Evolutionary conservation across 2,797 vertebrate species (phyloP).

Genomic region (Gymnocypris eckloni): DNA sequence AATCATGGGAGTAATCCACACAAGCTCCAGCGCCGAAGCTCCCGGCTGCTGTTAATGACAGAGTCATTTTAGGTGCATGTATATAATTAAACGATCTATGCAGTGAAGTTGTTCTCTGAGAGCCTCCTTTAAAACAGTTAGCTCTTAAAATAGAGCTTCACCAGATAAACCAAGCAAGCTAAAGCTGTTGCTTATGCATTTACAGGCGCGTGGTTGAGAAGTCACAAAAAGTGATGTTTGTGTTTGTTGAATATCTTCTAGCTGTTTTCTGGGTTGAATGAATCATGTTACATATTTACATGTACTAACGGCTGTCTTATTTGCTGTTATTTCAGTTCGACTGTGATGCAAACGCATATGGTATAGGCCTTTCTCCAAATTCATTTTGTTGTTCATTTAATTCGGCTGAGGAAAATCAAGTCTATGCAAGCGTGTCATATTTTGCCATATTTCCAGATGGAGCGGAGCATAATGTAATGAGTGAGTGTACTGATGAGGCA

Average conservation of each 20-base stretch:
- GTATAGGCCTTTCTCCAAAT: constrained; percentile 12
- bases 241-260: neutral
- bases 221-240: neutral
- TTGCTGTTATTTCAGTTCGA: neutral
- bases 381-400: neutral
- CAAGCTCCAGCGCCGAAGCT: neutral
- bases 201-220: neutral
- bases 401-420: constrained; percentile 16
- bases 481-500: constrained; percentile 4
- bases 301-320: neutral
- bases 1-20: neutral
- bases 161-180: neutral
- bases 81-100: constrained; percentile 39
- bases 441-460: constrained; percentile 17
- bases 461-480: constrained; percentile 17
- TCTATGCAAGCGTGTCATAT: constrained; percentile 44
- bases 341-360: neutral
- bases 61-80: constrained; percentile 1
- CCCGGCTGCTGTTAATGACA: neutral
- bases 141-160: neutral
- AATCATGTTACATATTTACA: neutral
- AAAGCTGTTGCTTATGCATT: neutral
- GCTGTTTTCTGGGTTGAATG: neutral
- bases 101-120: constrained; percentile 32
- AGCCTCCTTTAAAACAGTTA: neutral